Conservation (phyloP, 2,797 vertebrate genomes). For the Phataginus tricuspis region DNA sequence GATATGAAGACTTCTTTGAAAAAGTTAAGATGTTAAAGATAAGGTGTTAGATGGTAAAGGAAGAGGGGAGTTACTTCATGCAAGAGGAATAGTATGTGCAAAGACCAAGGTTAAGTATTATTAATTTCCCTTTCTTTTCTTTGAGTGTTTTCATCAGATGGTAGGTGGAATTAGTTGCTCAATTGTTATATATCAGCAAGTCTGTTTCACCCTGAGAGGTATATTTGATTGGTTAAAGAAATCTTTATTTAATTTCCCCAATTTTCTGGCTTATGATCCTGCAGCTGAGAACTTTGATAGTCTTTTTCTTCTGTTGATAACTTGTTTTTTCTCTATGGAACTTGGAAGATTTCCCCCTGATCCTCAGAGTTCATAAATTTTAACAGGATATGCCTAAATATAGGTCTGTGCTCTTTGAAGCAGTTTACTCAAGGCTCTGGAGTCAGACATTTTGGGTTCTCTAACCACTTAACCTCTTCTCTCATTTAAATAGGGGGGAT, state of each 20-base stretch:
- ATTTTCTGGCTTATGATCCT: background rate
- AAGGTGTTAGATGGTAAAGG: background rate
- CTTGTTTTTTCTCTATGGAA: background rate
- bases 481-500: background rate
- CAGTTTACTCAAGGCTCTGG: background rate
- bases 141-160: slow-evolving; percentile 18
- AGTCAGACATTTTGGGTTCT: background rate
- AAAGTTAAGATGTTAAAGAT: background rate
- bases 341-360: background rate
- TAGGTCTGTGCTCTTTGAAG: background rate
- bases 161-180: background rate
- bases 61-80: background rate
- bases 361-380: background rate
- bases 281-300: background rate
- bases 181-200: background rate
- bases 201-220: background rate
- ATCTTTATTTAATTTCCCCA: background rate
- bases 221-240: background rate
- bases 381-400: background rate
- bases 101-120: background rate
- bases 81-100: background rate
- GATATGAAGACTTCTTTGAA: background rate
- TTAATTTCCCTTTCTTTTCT: background rate
- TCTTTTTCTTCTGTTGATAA: background rate
- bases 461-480: background rate